Base-by-base conservation (phyloP, 2,797 vertebrate genomes). In the Geotria australis region DNA sequence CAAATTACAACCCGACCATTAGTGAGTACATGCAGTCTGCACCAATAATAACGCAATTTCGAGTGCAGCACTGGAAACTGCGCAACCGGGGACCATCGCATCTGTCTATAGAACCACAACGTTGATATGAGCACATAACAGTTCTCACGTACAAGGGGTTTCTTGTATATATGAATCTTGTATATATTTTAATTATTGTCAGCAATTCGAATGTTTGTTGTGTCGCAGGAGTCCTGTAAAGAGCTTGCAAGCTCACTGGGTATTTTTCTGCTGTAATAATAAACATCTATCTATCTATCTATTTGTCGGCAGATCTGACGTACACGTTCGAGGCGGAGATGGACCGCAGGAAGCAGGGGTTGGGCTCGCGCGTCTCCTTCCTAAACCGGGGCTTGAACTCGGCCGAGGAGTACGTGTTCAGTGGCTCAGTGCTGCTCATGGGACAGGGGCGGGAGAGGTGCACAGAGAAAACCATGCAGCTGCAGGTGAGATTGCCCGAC, bases 301-400 rank as follows among this genome's bases (percentile, higher is more conserved):
- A n/a, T 24, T 24, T 24, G 24, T 24, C 24, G 24, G 24, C 24
- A 38, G 24, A 38, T 24, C 5, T 38, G 24, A 63, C 67, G 57
- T 93, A 76, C 56, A 71, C 65, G 1, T 66, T 98, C 5, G 83
- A 89, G 64, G 78, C 71, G 3, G 91, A 98, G 60, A 74, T 72
- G 1, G 72, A 75, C 55, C 77, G 79, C 65, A 75, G 76, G 63
- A 80, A 76, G 64, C 68, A 73, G 48, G 78, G 78, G 2, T 69
- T 82, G 58, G 71, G 68, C 0, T 77, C 83, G 7, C 73, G 89
- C 69, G 78, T 80, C 9, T 68, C 66, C 46, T 85, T 96, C 68
- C 65, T 62, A 60, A 74, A 73, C 62, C 72, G 66, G 53, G 66
- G 62, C 24, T 5, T 24, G 4, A 55, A 55, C 51, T n/a, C 8